phyloP scores from a whole-genome alignment of 2,797 vertebrate genomes.

The Gymnothorax reevesii region DNA sequence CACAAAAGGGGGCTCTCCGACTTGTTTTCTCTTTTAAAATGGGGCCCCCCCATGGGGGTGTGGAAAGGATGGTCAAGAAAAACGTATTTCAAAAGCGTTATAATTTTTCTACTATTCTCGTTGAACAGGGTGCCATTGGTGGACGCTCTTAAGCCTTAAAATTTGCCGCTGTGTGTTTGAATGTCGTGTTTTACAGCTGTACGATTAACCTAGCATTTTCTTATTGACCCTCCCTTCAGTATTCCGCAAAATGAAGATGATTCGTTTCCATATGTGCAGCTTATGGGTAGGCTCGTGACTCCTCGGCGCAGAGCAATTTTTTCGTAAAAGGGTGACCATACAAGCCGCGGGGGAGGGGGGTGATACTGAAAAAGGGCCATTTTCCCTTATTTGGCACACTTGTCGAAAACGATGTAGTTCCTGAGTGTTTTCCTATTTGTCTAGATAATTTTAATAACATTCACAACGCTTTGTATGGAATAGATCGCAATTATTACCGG shows the following conservation, averaged over 20 bases:
- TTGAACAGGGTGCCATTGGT: background rate
- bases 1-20: conserved; percentile 64
- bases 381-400: background rate
- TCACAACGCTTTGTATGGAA: background rate
- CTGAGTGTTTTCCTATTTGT: background rate
- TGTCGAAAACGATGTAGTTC: background rate
- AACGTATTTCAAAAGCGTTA: conserved; percentile 37
- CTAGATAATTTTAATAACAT: background rate
- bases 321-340: conserved; percentile 13
- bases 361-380: background rate
- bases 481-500: no score
- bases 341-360: background rate
- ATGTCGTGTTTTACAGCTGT: conserved; percentile 22
- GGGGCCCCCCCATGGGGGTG: conserved; percentile 10
- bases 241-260: background rate
- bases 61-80: conserved; percentile 28
- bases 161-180: conserved; percentile 1
- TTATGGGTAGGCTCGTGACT: conserved; percentile 1
- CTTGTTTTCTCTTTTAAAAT: conserved; percentile 38
- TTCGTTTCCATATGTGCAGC: conserved; percentile 17
- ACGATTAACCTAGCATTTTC: conserved; percentile 20
- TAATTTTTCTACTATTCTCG: conserved; percentile 4
- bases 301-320: background rate
- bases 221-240: conserved; percentile 18
- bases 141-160: background rate